phyloP scores from a whole-genome alignment of 2,113 vertebrate genomes.

The Sceloporus tristichus region DNA sequence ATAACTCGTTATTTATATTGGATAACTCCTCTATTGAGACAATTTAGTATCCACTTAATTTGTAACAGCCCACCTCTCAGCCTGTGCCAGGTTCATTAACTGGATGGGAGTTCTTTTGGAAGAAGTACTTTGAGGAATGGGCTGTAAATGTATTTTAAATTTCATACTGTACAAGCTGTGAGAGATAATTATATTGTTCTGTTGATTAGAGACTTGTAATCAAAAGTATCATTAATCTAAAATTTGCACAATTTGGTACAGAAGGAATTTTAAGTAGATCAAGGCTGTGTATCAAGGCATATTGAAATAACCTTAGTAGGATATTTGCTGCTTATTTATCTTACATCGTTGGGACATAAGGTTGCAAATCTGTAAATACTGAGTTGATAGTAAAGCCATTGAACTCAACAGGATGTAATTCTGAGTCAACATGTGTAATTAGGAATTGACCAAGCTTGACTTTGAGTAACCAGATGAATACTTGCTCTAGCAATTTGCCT shows the following conservation, averaged over 20 bases:
- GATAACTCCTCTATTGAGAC: constrained; percentile 43
- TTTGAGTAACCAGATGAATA: not conserved
- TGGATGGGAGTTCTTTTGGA: constrained; percentile 34
- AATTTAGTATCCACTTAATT: constrained; percentile 49
- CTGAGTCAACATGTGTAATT: not conserved
- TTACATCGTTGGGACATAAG: not conserved
- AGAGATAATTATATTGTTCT: constrained; percentile 48
- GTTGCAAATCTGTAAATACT: not conserved
- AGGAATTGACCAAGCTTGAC: not conserved
- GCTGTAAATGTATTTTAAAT: constrained; percentile 44
- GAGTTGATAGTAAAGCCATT: not conserved
- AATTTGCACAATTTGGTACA: constrained; percentile 36
- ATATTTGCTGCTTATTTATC: constrained; percentile 4
- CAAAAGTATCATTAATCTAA: constrained; percentile 43
- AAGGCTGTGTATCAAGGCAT: constrained; percentile 5
- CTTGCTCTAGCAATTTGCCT: not conserved
- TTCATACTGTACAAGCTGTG: constrained; percentile 43
- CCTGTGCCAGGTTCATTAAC: constrained; percentile 43
- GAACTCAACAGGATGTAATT: not conserved
- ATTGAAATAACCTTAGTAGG: constrained; percentile 27
- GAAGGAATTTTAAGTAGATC: constrained; percentile 32
- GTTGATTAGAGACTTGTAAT: constrained; percentile 46
- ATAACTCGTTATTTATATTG: constrained; percentile 42
- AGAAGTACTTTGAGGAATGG: constrained; percentile 40
- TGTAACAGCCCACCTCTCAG: constrained; percentile 42